Conservation (phyloP, 2,888 invertebrate species). For the Neelides folsomi region DNA sequence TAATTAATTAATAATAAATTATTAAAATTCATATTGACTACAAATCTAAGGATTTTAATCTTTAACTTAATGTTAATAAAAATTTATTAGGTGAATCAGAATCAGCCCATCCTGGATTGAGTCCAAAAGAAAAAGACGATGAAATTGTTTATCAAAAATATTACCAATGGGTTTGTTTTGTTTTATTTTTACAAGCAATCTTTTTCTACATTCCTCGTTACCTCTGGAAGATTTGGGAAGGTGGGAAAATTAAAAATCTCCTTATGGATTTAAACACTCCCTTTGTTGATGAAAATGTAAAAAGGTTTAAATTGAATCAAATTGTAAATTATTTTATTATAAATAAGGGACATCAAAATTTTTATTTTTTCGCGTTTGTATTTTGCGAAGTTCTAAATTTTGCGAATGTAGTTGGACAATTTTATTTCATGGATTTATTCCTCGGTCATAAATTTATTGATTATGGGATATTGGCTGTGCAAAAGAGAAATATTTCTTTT, state of each 20-base stretch:
- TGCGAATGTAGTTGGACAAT: constrained; percentile 33
- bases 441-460: constrained; percentile 31
- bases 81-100: too few relatives aligned
- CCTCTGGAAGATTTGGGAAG: constrained; percentile 60
- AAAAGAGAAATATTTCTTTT: constrained; percentile 26
- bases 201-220: constrained; percentile 57
- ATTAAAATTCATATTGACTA: too few relatives aligned
- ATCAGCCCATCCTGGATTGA: constrained; percentile 47
- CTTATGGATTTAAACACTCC: constrained; percentile 34
- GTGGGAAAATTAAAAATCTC: constrained; percentile 48
- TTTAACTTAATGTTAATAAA: too few relatives aligned
- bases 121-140: constrained; percentile 38
- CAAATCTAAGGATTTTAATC: too few relatives aligned
- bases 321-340: constrained; percentile 12
- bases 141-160: constrained; percentile 40
- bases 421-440: constrained; percentile 32
- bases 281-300: constrained; percentile 3
- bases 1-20: too few relatives aligned
- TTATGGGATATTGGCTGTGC: constrained; percentile 31
- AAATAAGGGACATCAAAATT: constrained; percentile 3
- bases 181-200: constrained; percentile 52
- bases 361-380: constrained; percentile 14
- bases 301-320: constrained; percentile 7
- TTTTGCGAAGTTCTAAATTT: constrained; percentile 30
- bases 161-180: constrained; percentile 61